phyloP scores from a whole-genome alignment of 2,797 vertebrate genomes.

The Pampus argenteus region DNA sequence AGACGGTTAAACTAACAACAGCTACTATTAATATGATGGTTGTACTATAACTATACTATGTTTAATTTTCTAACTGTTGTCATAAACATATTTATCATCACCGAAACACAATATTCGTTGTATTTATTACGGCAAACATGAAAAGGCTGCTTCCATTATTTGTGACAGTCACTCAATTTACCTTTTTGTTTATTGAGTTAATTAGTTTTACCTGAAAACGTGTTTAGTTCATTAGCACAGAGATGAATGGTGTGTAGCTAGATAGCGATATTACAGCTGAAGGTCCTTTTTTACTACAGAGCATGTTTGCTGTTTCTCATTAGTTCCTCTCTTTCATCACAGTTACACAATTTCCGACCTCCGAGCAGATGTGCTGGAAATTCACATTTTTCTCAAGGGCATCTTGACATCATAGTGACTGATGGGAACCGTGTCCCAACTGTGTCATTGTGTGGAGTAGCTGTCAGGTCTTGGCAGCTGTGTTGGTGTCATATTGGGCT shows the following conservation, averaged over 20 bases:
- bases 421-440: constrained; percentile 24
- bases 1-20: too few species aligned
- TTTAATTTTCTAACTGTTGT: too few species aligned
- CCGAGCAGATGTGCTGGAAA: background rate
- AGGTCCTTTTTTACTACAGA: background rate
- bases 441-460: constrained; percentile 12
- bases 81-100: background rate
- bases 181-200: too few species aligned
- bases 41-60: too few species aligned
- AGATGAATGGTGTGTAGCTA: background rate
- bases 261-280: background rate
- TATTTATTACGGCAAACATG: background rate
- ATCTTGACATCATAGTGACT: constrained; percentile 26
- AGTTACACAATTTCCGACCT: too few species aligned
- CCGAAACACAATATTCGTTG: background rate
- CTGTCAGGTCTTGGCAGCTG: constrained; percentile 49
- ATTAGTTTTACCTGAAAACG: too few species aligned
- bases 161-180: background rate
- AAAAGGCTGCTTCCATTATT: background rate
- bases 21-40: too few species aligned
- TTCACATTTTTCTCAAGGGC: constrained; percentile 28
- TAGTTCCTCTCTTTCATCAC: background rate
- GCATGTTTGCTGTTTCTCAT: constrained; percentile 1
- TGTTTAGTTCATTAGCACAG: background rate
- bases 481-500: constrained; percentile 48